Evolutionary conservation across 2,888 invertebrate genomes (phyloP), one percentile per base, ranked within the genome.

Genomic region (Cheilosia variabilis): DNA sequence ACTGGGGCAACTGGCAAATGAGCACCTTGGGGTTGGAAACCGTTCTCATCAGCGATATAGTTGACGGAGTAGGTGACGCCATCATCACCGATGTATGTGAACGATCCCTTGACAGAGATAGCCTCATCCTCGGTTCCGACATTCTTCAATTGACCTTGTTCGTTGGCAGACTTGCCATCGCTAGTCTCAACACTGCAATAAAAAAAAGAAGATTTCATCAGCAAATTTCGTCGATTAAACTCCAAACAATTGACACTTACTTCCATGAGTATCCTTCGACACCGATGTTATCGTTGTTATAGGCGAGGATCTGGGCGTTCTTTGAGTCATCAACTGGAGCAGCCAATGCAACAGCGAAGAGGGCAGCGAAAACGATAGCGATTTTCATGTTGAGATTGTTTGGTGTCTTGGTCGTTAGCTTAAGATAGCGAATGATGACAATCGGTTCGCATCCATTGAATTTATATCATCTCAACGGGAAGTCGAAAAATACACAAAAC

Each of bases 11-110:
- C 89, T 58, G 93, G 93, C 77, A 93, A 88, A 90, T 93, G 93
- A 10, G 92, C 93, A 41, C 93, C 93, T 89, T 92, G 89, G 6
- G 93, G 93, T 89, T 93, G 93, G 90, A 90, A 92, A 75, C 92
- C 92, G 45, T 92, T 91, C 88, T 90, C 90, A 87, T 92, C 91
- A 71, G 92, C 92, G 15, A 90, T 41, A 76, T 91, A 92, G 87
- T 88, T 94, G 75, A 95, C 94, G 4, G 93, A 93, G 90, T 95
- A 95, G 0, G 91, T 92, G 27, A 93, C 92, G 3, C 94, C 94
- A 88, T 94, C 94, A 52, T 93, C 93, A 24, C 92, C 94, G 0
- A 93, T 91, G 92, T 93, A 94, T 27, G 93, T 91, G 91, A 93
- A 94, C 3, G 93, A 92, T 17, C 94, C 94, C 55, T 89, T 91